These are phyloP conservation scores for Drosophila ogumai DNA, from an alignment of 1,140 invertebrate genomes.

Conservation along the genomic window DNA sequence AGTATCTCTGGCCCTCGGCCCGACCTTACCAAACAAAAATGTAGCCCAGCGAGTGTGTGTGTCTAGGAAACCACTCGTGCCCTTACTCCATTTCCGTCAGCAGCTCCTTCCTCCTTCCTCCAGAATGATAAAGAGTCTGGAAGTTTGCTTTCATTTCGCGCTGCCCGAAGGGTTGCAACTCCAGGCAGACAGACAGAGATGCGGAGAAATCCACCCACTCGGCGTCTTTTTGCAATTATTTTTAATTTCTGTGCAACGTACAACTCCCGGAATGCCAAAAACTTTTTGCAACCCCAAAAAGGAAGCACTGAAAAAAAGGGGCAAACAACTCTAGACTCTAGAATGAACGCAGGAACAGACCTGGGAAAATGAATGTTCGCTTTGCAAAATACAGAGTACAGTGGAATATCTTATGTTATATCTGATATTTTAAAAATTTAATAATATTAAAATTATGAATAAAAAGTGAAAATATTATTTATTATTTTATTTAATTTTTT, in stretches of 20 bases:
- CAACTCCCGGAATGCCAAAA: constrained; percentile 78
- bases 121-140: constrained; percentile 14
- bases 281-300: constrained; percentile 72
- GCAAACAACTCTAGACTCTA: constrained; percentile 34
- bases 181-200: constrained; percentile 60
- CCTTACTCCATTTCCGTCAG: constrained; percentile 14
- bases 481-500: not conserved
- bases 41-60: constrained; percentile 54
- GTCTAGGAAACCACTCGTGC: constrained; percentile 44
- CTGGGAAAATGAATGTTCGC: constrained; percentile 9
- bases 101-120: not conserved
- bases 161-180: constrained; percentile 70
- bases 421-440: not conserved
- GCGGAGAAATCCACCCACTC: constrained; percentile 46
- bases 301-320: constrained; percentile 37
- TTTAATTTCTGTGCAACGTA: constrained; percentile 70
- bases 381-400: constrained; percentile 7
- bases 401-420: not conserved
- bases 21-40: constrained; percentile 54
- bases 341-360: constrained; percentile 7
- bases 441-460: too few species aligned
- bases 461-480: too few species aligned
- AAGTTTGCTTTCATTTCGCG: constrained; percentile 64
- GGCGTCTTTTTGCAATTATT: constrained; percentile 68
- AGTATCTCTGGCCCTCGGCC: constrained; percentile 29